phyloP scores from a whole-genome alignment of 2,113 vertebrate species.

The Daubentonia madagascariensis region DNA sequence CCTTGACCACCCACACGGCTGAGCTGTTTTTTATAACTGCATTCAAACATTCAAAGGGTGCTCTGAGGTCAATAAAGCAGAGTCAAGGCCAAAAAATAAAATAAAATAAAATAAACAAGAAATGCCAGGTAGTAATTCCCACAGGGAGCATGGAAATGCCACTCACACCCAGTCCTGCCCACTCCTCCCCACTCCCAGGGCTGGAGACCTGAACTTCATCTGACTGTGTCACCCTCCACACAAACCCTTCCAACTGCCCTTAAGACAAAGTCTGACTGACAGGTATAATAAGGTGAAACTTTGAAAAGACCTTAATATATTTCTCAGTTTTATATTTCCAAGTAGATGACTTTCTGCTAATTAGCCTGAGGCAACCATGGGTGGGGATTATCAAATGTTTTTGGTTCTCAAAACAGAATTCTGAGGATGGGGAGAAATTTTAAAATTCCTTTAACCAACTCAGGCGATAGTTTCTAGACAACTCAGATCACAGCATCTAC shows the following conservation, averaged over 20 bases:
- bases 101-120: no score
- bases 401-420: background rate
- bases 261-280: background rate
- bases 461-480: background rate
- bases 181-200: background rate
- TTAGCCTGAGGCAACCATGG: background rate
- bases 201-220: background rate
- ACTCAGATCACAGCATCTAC: background rate
- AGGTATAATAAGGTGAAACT: background rate
- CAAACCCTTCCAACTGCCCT: background rate
- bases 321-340: conserved; percentile 9
- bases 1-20: no score
- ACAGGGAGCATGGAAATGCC: background rate
- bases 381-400: background rate
- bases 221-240: background rate
- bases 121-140: background rate
- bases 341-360: background rate
- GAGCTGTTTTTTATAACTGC: background rate
- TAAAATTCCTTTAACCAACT: background rate
- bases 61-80: conserved; percentile 73
- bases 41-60: conserved; percentile 41
- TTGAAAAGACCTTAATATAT: background rate
- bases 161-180: background rate
- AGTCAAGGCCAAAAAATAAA: conserved; percentile 5
- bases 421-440: background rate